Conservation (phyloP, 2,888 invertebrate species). For the Ceramica pisi region DNA sequence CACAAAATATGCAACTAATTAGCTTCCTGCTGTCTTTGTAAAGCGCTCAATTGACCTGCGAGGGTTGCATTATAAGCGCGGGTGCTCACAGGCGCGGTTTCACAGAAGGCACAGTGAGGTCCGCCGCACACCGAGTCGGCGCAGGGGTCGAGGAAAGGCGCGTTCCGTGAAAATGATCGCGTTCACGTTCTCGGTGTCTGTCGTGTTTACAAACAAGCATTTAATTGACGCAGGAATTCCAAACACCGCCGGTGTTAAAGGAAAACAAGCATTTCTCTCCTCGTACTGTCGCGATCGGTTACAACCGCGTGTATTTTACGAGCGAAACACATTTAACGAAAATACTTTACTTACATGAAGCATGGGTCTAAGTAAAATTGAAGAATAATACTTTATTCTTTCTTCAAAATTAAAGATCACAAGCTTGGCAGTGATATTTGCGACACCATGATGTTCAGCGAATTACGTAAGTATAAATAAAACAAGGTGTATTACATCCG, state of each 20-base stretch:
- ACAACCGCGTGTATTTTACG: slow-evolving; percentile 65
- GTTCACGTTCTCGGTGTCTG: slow-evolving; percentile 77
- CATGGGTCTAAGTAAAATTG: slow-evolving; percentile 18
- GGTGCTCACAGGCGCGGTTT: slow-evolving; percentile 75
- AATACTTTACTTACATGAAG: slow-evolving; percentile 30
- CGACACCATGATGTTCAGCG: slow-evolving; percentile 55
- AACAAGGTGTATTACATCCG: slow-evolving; percentile 69
- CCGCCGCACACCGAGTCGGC: slow-evolving; percentile 24
- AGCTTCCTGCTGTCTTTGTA: slow-evolving; percentile 54
- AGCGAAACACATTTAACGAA: slow-evolving; percentile 54
- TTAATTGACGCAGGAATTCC: slow-evolving; percentile 87
- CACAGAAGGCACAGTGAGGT: slow-evolving; percentile 70
- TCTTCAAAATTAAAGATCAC: slow-evolving; percentile 31
- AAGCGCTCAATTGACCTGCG: slow-evolving; percentile 66
- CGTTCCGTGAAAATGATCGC: slow-evolving; percentile 82
- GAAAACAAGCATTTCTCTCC: slow-evolving; percentile 79
- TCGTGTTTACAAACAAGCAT: slow-evolving; percentile 86
- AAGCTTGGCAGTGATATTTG: slow-evolving; percentile 48
- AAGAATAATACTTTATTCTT: slow-evolving; percentile 22
- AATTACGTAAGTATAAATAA: slow-evolving; percentile 64
- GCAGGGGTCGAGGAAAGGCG: slow-evolving; percentile 72
- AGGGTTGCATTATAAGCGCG: slow-evolving; percentile 61
- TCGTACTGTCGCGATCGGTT: slow-evolving; percentile 68
- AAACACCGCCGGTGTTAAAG: slow-evolving; percentile 81
- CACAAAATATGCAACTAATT: slow-evolving; percentile 59